A percentile compares a stretch with the other conserved stretches of the same genome.
phyloP scores from a whole-genome alignment of 2,797 vertebrate genomes.

The Brotula barbata region DNA sequence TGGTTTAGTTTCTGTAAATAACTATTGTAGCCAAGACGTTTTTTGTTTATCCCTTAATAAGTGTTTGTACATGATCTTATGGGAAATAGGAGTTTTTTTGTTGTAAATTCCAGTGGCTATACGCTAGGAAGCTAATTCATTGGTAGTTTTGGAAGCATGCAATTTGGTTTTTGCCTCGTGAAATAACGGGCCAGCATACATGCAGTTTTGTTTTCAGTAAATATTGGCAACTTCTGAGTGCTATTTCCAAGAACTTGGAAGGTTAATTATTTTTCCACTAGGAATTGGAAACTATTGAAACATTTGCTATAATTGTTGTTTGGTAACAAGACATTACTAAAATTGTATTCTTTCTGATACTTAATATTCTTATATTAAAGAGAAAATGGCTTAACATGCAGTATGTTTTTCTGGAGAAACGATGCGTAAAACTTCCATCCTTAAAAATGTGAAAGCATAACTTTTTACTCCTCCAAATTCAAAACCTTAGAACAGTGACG shows the following conservation, averaged over 20 bases:
- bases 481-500: no score
- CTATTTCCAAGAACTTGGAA: constrained; percentile 1
- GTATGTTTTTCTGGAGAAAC: background rate
- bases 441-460: background rate
- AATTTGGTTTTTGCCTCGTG: constrained; percentile 27
- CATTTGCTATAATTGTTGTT: constrained; percentile 55
- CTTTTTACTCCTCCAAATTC: no score
- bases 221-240: constrained; percentile 4
- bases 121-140: constrained; percentile 25
- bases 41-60: constrained; percentile 24
- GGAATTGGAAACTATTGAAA: constrained; percentile 46
- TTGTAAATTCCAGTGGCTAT: constrained; percentile 44
- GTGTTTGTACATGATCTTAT: background rate
- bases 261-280: constrained; percentile 20
- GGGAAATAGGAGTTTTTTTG: constrained; percentile 31
- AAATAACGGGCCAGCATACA: constrained; percentile 13
- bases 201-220: constrained; percentile 7
- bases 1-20: constrained; percentile 51
- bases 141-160: constrained; percentile 29
- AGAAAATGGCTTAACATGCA: background rate
- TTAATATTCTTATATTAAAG: background rate
- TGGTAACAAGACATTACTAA: constrained; percentile 49
- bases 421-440: background rate
- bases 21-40: constrained; percentile 53
- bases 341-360: background rate